A percentile compares a stretch with the other conserved stretches of the same genome.
Evolutionary conservation across 2,888 invertebrate genomes (phyloP).

Genomic region (Drosophila setosimentum): DNA sequence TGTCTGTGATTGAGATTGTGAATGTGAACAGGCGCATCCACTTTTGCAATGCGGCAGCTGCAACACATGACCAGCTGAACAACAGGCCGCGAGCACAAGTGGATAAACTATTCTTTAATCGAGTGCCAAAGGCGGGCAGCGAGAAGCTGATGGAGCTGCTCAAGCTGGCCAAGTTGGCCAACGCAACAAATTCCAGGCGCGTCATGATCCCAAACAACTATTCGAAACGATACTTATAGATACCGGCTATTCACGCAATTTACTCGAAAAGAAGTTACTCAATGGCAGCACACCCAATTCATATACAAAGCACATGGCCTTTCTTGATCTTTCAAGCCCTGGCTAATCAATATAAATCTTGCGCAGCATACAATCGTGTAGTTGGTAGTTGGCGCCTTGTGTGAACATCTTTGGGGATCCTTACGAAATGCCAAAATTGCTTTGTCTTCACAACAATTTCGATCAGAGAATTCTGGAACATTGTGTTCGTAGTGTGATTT

Average conservation of each 20-base stretch:
- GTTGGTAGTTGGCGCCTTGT: slow-evolving; percentile 94
- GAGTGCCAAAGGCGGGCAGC: slow-evolving; percentile 95
- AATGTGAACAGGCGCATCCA: slow-evolving; percentile 48
- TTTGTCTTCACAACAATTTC: slow-evolving; percentile 94
- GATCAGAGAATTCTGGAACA: slow-evolving; percentile 92
- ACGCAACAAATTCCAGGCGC: slow-evolving; percentile 89
- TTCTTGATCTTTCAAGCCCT: slow-evolving; percentile 92
- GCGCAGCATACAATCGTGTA: slow-evolving; percentile 89
- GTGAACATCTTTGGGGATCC: slow-evolving; percentile 61
- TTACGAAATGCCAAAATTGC: slow-evolving; percentile 84
- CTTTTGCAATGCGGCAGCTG: slow-evolving; percentile 72
- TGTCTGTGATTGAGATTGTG: slow-evolving; percentile 36
- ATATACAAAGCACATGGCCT: slow-evolving; percentile 95
- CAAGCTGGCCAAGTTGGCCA: slow-evolving; percentile 88
- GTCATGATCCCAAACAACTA: slow-evolving; percentile 92
- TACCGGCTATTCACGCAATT: slow-evolving; percentile 90
- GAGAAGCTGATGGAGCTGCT: slow-evolving; percentile 95
- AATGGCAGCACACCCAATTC: slow-evolving; percentile 88
- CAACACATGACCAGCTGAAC: slow-evolving; percentile 70
- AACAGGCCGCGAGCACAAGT: slow-evolving; percentile 84
- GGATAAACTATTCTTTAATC: slow-evolving; percentile 93
- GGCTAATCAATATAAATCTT: slow-evolving; percentile 94
- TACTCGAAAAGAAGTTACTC: slow-evolving; percentile 90
- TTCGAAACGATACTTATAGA: slow-evolving; percentile 86
- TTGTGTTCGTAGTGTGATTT: slow-evolving; percentile 91